Base-by-base conservation (phyloP, 2,888 invertebrate genomes). In the Bellardia bayeri region DNA sequence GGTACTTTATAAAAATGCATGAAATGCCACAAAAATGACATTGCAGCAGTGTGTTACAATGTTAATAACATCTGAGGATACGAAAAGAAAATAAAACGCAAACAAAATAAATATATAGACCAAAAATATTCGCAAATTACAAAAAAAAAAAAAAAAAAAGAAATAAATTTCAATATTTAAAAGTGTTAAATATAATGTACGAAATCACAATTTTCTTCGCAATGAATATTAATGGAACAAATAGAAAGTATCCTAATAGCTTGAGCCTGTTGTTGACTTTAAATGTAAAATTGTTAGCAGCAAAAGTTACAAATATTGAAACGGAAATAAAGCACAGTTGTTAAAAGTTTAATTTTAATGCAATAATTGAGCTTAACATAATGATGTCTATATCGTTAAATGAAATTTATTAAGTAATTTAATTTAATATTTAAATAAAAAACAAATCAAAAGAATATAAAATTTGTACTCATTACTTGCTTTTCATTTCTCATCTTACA, bases 21-120 rank as follows among this genome's bases (percentile, higher is more conserved):
- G 79, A 86, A 84, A 84, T 83, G 81, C 84, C 88, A 86, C 88
- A 88, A 79, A 82, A 88, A 84, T 86, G 88, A 71, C 86, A 88
- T 72, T 76, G 86, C 83, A 69, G 86, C 76, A 81, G 85, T 76
- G 85, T 85, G 81, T 76, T 74, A 66, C 83, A 87, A 82, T 81
- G 87, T 84, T 83, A 81, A 78, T 83, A 76, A 84, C 49, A 81
- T 66, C 30, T 54, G 33, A 79, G 69, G 30, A 61, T 69, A 14
- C 42, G 51, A 40, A 42, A 6, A 82, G 42, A 11, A 51, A 56
- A 42, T 58, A 61, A 75, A n/a, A 45, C 14, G 58, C 23, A n/a
- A 66, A 72, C 23, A 5, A 37, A 64, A 64, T 16, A 2, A 74
- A 82, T 75, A 75, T 40, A 40, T 37, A 79, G 54, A 56, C 30